Conservation (phyloP, 1,140 invertebrate genomes). For the Temnothorax longispinosus region DNA sequence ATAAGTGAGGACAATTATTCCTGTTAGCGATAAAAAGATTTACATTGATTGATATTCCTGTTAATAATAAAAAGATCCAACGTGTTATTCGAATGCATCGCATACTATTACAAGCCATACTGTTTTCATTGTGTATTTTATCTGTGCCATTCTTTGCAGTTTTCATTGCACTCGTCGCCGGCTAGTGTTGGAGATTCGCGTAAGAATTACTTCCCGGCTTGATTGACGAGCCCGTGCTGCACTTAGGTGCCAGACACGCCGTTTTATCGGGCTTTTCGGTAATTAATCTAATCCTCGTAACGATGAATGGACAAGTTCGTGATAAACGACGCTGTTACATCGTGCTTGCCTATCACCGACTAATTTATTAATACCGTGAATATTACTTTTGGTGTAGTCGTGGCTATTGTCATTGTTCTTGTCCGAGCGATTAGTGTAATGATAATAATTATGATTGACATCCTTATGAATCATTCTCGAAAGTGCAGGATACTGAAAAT, state of each 20-base stretch:
- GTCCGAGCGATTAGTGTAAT: constrained; percentile 29
- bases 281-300: constrained; percentile 61
- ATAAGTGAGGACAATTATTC: not conserved
- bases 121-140: not conserved
- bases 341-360: constrained; percentile 54
- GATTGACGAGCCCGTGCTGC: constrained; percentile 54
- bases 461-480: constrained; percentile 45
- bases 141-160: not conserved
- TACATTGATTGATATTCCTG: too few species aligned
- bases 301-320: constrained; percentile 54
- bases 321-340: constrained; percentile 60
- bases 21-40: too few species aligned
- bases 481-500: not conserved
- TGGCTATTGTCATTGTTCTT: constrained; percentile 48
- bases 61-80: not conserved
- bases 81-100: not conserved
- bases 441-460: constrained; percentile 58
- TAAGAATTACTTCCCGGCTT: constrained; percentile 59
- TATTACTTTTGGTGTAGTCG: constrained; percentile 52
- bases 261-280: constrained; percentile 57
- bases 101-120: not conserved
- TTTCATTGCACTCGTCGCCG: constrained; percentile 10
- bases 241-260: constrained; percentile 47
- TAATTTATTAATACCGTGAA: constrained; percentile 61
- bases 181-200: constrained; percentile 13